phyloP scores from a whole-genome alignment of 2,113 vertebrate species.

The Datnioides undecimradiatus region DNA sequence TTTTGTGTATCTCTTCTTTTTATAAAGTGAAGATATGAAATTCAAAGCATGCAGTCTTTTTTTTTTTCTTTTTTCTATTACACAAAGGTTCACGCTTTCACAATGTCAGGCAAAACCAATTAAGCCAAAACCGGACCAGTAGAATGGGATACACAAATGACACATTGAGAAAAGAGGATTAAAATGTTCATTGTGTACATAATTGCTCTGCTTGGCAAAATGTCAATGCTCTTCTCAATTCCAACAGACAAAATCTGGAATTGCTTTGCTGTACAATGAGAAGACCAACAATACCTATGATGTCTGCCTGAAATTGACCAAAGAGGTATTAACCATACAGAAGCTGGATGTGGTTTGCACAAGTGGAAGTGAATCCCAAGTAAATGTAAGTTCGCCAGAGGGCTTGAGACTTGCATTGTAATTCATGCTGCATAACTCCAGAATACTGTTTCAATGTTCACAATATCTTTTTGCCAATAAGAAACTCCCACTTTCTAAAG shows the following conservation, averaged over 20 bases:
- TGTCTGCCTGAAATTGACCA: slow-evolving; percentile 91
- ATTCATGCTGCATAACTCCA: slow-evolving; percentile 45
- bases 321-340: slow-evolving; percentile 92
- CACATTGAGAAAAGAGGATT: slow-evolving; percentile 58
- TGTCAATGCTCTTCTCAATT: slow-evolving; percentile 69
- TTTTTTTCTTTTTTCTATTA: background rate
- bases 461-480: slow-evolving; percentile 83
- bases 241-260: slow-evolving; percentile 91
- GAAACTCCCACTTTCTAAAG: slow-evolving; percentile 94
- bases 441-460: slow-evolving; percentile 56
- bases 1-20: slow-evolving; percentile 14
- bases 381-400: slow-evolving; percentile 90
- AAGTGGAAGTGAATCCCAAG: slow-evolving; percentile 83
- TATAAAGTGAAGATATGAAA: background rate
- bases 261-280: slow-evolving; percentile 89
- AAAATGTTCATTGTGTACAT: slow-evolving; percentile 66
- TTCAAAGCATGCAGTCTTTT: background rate
- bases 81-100: slow-evolving; percentile 34
- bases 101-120: slow-evolving; percentile 56
- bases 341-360: slow-evolving; percentile 93
- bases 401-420: slow-evolving; percentile 28
- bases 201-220: slow-evolving; percentile 67
- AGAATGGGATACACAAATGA: slow-evolving; percentile 34
- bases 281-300: slow-evolving; percentile 89
- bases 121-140: slow-evolving; percentile 37